These are phyloP conservation scores for Carassius auratus DNA, from an alignment of 2,113 vertebrate species.

Conservation along the genomic window DNA sequence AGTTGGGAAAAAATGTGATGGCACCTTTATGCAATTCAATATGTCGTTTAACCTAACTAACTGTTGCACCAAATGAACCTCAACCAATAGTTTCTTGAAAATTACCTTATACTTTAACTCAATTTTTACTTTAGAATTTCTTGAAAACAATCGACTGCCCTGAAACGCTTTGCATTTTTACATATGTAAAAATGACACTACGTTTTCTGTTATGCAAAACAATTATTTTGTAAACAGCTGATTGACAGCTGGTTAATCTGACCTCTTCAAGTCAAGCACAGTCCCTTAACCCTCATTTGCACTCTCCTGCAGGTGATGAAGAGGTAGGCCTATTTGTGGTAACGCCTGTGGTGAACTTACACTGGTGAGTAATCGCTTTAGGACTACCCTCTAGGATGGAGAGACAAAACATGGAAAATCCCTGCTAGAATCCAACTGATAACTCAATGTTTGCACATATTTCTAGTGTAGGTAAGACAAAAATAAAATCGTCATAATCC, in stretches of 20 bases:
- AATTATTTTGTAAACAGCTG: too few species aligned
- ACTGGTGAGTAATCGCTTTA: conserved; percentile 28
- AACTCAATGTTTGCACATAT: background rate
- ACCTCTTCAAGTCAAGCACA: background rate
- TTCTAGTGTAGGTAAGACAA: conserved; percentile 2
- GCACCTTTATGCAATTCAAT: too few species aligned
- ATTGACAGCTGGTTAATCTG: background rate
- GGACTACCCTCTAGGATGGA: background rate
- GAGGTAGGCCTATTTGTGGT: conserved; percentile 28
- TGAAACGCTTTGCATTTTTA: too few species aligned
- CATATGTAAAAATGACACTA: too few species aligned
- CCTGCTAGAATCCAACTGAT: background rate
- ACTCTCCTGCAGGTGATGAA: background rate
- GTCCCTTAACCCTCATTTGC: background rate
- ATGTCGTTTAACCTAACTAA: too few species aligned
- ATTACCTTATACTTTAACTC: too few species aligned
- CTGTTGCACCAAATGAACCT: too few species aligned
- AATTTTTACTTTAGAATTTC: too few species aligned
- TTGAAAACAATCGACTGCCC: too few species aligned
- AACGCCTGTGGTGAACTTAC: conserved; percentile 19
- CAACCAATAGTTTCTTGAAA: too few species aligned
- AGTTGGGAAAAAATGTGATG: too few species aligned
- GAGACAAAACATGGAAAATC: conserved; percentile 11
- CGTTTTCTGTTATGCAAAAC: background rate
- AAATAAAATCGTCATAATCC: conserved; percentile 11